Evolutionary conservation across 2,797 vertebrate genomes (phyloP), one percentile per base, ranked within the genome.

Genomic region (Spinus pinus): DNA sequence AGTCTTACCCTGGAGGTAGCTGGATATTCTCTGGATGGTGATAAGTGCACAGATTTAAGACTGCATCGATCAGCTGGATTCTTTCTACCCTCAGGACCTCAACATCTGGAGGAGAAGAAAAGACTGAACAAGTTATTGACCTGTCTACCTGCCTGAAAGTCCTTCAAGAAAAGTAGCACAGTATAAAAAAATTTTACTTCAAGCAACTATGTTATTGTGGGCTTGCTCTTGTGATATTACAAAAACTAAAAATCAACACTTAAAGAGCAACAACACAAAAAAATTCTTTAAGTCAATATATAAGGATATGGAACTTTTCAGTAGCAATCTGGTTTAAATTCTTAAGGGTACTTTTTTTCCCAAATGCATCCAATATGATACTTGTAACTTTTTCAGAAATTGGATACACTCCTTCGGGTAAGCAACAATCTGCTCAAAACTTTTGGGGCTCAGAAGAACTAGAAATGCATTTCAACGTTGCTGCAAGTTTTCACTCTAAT

Each of bases 21-120:
- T 99, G 99, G 90, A 99, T 99, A 96, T 99, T 99, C 97, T 99
- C 99, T 1, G 99, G 99, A 90, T 99, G 99, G 94, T 99, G 99
- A 39, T 99, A 99, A 88, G 99, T 99, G 96, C 99, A 99, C 84
- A 99, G 98, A 95, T 99, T 99, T 77, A 99, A 97, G 67, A 99
- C 99, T 0, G 99, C 99, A 31, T 99, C 99, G 0, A 99, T 99
- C 71, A 99, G 98, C 85, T 99, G 99, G 95, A 99, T 98, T 96
- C 99, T 98, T 95, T 99, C 99, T 93, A 99, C 99, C 93, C 98
- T 98, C 96, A 99, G 97, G 86, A 99, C 99, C 44, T 99, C 99
- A 5, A 99, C 97, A 92, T 99, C 99, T 99, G 95, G 77, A 97
- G 11, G 17, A 85, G 39, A 81, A 93, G 60, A 71, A 72, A 70